Base-by-base conservation (phyloP, 2,888 invertebrate species). In the Epirrhoe tristata region DNA sequence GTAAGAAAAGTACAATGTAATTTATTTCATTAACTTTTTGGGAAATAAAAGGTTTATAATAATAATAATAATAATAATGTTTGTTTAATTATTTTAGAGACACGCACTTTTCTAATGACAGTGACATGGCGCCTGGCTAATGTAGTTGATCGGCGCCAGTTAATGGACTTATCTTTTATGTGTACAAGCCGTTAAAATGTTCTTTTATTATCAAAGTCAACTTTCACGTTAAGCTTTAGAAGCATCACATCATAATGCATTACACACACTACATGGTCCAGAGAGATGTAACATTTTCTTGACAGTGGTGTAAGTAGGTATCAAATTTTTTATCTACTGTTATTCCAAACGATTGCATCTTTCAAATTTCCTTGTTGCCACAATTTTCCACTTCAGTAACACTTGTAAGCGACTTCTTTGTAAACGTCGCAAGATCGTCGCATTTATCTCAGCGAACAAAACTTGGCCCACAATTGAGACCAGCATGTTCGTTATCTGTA, bases 401-500 rank as follows among this genome's bases (percentile, higher is more conserved):
- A 48, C 48, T 48, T 48, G 14, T 16, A 14, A 16, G 14, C n/a
- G 16, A 48, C 43, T 57, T 58, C 17, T 10, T 12, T 36, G 43
- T 55, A 17, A 17, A 54, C 36, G 46, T n/a, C 8, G 58, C 32
- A 51, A 52, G 58, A 39, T 62, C 58, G 69, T 66, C 54, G 63
- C 63, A 58, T 65, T 69, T 69, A 69, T 66, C 66, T 69, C 34
- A 5, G 51, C 56, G 34, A 58, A 66, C 62, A 64, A 69, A 70
- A 69, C 61, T 50, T 56, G 59, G 39, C 14, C 65, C 58, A 58
- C 63, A 55, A 72, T 74, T 72, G 74, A 69, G 65, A 73, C 69
- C 66, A 70, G 68, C 63, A 69, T 70, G 77, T 83, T 84, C 83
- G 81, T 84, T 86, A 85, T 84, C 86, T 85, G 74, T 78, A 83